Base-by-base conservation (phyloP, 1,140 invertebrate species). In the Luehdorfia chinensis region DNA sequence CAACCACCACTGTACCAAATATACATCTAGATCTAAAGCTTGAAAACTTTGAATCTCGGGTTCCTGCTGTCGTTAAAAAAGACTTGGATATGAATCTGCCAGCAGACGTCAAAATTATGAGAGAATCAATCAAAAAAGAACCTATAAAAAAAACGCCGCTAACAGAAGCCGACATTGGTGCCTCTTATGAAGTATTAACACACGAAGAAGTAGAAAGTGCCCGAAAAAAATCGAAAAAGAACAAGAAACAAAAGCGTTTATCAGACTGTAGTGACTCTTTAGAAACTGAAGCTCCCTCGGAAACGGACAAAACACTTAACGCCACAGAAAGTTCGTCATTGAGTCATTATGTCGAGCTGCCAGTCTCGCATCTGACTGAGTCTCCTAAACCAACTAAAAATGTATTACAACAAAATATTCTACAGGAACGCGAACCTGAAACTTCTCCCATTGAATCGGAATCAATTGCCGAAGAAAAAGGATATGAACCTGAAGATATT, bases 401-500 rank as follows among this genome's bases (percentile, higher is more conserved):
- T 16, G 19, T 75, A 15, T 16, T 77, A 36, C 48, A 70, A 50
- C 7, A 50, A 39, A 23, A 50, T 23, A 32, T 47, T 23, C 12
- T 34, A 34, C 47, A 48, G 41, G 28, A 31, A 48, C 13, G 25
- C 25, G 53, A 61, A 48, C 28, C 34, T n/a, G 62, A 66, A 31
- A 61, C 59, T 4, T 55, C 58, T 11, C 48, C 68, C 21, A 48
- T 66, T 25, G 71, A 68, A 44, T 63, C 62, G n/a, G 91, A 54
- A 74, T 41, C 34, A 63, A 66, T 53, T 56, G 67, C 50, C 31
- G 68, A 75, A 59, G 78, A 83, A 49, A 61, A 59, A 54, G 83
- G 78, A 18, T 86, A 86, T 53, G 87, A 88, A 65, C 62, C 79
- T 14, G 84, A 84, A 64, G 79, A 85, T 58, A 50, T 83, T 16